Conservation (phyloP, 2,113 vertebrate species). For the Pygoscelis adeliae region DNA sequence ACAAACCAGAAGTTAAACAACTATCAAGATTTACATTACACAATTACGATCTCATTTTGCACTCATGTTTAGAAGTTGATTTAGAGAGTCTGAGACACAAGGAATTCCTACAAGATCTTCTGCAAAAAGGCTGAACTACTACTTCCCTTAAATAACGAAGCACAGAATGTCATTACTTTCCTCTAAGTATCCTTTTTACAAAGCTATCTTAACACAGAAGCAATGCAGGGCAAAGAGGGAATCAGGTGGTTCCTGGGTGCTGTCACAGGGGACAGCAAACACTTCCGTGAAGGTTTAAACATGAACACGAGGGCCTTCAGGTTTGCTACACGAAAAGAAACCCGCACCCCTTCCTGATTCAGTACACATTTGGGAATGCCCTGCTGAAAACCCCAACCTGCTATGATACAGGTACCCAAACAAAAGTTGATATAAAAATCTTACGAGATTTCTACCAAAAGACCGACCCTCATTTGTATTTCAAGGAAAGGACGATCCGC, state of each 20-base stretch:
- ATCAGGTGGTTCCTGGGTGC: background rate
- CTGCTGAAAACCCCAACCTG: background rate
- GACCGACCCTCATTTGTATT: background rate
- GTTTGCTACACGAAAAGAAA: background rate
- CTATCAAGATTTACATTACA: background rate
- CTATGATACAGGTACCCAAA: background rate
- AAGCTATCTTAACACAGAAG: background rate
- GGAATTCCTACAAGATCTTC: background rate
- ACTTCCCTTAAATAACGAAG: background rate
- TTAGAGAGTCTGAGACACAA: background rate
- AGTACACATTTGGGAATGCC: background rate
- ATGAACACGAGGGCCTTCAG: background rate
- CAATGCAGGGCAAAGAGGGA: background rate
- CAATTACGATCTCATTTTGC: background rate
- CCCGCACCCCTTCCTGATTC: background rate
- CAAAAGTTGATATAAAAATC: too few relatives aligned
- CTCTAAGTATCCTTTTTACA: background rate
- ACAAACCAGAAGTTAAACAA: background rate
- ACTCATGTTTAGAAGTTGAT: background rate
- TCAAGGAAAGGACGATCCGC: fast-evolving
- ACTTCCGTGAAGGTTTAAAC: background rate
- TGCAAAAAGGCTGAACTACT: background rate
- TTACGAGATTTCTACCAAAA: background rate
- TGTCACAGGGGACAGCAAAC: background rate
- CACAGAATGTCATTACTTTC: background rate